Base-by-base conservation (phyloP, 2,113 vertebrate species). In the Rhynchomys soricoides region DNA sequence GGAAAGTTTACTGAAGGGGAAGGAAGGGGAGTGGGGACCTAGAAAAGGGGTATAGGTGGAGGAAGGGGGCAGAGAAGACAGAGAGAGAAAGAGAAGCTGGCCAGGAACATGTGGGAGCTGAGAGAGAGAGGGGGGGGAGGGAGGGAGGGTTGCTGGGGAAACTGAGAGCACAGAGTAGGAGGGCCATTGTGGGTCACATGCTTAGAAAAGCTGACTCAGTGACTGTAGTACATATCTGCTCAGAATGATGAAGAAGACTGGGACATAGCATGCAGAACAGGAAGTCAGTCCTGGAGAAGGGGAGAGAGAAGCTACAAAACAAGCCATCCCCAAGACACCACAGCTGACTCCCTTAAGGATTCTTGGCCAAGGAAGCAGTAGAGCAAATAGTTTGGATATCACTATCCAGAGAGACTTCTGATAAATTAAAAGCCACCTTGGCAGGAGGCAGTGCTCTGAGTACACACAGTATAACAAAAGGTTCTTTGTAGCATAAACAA, bases 381-480 rank as follows among this genome's bases (percentile, higher is more conserved):
- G 87, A 92, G 24, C 31, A 15, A 96, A 93, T 62, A 89, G 85
- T 62, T 88, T 82, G 82, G 71, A 31, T 29, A 68, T 78, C 31
- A 78, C 11, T 40, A 34, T 50, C 90, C 86, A 92, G 68, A 48
- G 70, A 81, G 62, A 64, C 59, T 37, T 68, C 68, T 68, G 75
- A 92, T 90, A 96, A 97, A 95, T 92, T 90, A 95, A 91, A 96
- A 95, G 85, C 86, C 50, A 81, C 74, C 79, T 93, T 95, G 95
- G 93, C 96, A 92, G 94, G 81, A 93, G 93, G 88, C 48, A 75
- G 7, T 3, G 34, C 62, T 95, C 78, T 21, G 1, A 94, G 79
- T 59, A 45, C 70, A 50, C 52, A n/a, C 10, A 26, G n/a, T 31
- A 4, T 57, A 90, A 96, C 95, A 92, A 92, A 97, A 85, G 43